Conservation (phyloP, 1,140 invertebrate genomes). For the Orchestia grillus region DNA sequence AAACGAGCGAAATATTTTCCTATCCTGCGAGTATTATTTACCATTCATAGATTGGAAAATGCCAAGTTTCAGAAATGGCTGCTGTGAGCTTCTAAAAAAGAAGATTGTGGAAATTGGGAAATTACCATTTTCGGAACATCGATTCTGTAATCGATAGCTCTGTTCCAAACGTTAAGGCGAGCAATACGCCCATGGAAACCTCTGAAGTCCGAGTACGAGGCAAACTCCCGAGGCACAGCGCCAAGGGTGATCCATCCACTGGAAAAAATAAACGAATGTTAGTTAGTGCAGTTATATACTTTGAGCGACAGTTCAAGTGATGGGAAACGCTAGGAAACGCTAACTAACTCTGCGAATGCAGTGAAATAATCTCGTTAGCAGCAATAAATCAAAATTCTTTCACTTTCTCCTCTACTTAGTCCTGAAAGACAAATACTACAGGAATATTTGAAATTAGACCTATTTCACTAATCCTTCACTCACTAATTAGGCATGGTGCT, state of each 20-base stretch:
- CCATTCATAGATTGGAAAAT: background rate
- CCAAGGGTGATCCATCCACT: constrained; percentile 94
- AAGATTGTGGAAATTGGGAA: background rate
- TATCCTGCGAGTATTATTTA: background rate
- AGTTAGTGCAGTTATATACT: background rate
- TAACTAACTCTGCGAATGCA: background rate
- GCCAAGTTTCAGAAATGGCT: background rate
- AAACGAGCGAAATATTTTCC: background rate
- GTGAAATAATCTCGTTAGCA: background rate
- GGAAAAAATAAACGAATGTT: background rate
- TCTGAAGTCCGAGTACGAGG: constrained; percentile 81
- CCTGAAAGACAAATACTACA: background rate
- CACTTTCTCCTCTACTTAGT: background rate
- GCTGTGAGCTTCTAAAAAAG: background rate
- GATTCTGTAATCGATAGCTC: constrained; percentile 88
- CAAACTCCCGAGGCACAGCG: constrained; percentile 79
- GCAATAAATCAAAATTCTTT: background rate
- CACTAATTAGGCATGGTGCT: constrained; percentile 84
- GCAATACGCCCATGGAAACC: constrained; percentile 96
- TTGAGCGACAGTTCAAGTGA: background rate
- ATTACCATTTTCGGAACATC: constrained; percentile 89
- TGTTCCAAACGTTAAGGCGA: constrained; percentile 94
- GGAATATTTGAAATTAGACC: background rate
- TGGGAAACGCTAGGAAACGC: background rate
- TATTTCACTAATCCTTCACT: constrained; percentile 71